phyloP scores from a whole-genome alignment of 2,888 invertebrate genomes.

The Baccha elongata region DNA sequence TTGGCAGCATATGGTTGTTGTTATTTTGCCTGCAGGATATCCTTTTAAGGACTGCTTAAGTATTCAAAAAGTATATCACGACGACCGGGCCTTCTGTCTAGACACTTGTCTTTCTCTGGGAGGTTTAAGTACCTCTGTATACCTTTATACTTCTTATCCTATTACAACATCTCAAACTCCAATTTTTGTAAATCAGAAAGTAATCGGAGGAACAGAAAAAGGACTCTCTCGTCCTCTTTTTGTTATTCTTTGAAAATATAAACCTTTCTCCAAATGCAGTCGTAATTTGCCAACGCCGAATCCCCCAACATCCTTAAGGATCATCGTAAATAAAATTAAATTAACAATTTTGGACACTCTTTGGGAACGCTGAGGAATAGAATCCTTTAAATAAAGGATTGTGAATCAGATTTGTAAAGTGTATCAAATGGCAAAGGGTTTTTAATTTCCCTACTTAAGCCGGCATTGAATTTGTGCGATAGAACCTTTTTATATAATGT shows the following conservation, averaged over 20 bases:
- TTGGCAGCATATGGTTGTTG: constrained; percentile 66
- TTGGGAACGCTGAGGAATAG: constrained; percentile 7
- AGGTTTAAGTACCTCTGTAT: not conserved
- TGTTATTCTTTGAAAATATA: constrained; percentile 36
- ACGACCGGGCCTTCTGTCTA: constrained; percentile 60
- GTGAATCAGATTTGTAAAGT: constrained; percentile 16
- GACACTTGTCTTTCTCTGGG: constrained; percentile 34
- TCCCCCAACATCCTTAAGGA: constrained; percentile 4
- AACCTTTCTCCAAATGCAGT: constrained; percentile 61
- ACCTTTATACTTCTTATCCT: constrained; percentile 61
- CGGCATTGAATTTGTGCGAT: constrained; percentile 48
- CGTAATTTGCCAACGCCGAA: constrained; percentile 18
- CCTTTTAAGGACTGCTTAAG: constrained; percentile 65
- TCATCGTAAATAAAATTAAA: constrained; percentile 52
- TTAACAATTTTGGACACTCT: constrained; percentile 69
- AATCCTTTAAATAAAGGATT: constrained; percentile 24
- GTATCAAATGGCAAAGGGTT: constrained; percentile 60
- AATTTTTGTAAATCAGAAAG: constrained; percentile 50
- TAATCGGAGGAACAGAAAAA: constrained; percentile 62
- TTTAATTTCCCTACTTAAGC: constrained; percentile 50
- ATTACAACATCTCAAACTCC: constrained; percentile 66
- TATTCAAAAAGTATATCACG: constrained; percentile 67
- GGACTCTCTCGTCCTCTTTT: constrained; percentile 31
- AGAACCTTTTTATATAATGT: constrained; percentile 29
- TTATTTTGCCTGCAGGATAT: constrained; percentile 34